These are phyloP conservation scores for Thera obeliscata DNA, from an alignment of 2,888 invertebrate species.

Conservation along the genomic window DNA sequence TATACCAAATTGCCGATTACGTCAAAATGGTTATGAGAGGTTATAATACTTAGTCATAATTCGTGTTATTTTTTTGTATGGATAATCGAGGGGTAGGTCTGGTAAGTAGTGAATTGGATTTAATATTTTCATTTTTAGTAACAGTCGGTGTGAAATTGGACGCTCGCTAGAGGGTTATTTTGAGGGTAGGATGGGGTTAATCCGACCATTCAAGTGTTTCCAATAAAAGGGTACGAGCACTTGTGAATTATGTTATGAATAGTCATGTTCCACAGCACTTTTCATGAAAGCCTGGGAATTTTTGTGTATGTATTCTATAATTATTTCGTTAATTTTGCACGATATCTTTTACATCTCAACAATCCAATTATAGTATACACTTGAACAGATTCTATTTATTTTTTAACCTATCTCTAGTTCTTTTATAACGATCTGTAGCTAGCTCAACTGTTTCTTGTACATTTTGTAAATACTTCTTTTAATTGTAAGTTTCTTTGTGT, in stretches of 20 bases:
- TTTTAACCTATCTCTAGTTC: too few relatives aligned
- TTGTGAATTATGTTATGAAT: slow-evolving; percentile 41
- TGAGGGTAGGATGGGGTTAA: slow-evolving; percentile 68
- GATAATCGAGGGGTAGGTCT: slow-evolving; percentile 74
- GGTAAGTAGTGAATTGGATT: slow-evolving; percentile 80
- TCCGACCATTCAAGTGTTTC: slow-evolving; percentile 62
- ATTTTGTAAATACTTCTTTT: too few relatives aligned
- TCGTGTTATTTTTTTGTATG: slow-evolving; percentile 71
- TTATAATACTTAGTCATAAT: slow-evolving; percentile 78
- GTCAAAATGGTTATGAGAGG: slow-evolving; percentile 73
- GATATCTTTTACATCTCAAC: too few relatives aligned
- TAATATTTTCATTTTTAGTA: slow-evolving; percentile 81
- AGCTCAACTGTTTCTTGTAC: too few relatives aligned
- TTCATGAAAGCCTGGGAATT: slow-evolving; percentile 6
- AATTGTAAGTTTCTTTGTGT: too few relatives aligned
- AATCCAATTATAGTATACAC: too few relatives aligned
- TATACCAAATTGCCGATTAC: slow-evolving; percentile 74
- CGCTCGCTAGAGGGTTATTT: slow-evolving; percentile 73
- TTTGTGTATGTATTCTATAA: neutral
- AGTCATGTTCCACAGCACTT: slow-evolving; percentile 7
- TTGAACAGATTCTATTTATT: too few relatives aligned
- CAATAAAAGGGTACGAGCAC: slow-evolving; percentile 52
- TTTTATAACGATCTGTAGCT: too few relatives aligned
- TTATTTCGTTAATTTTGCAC: too few relatives aligned
- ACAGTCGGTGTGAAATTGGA: slow-evolving; percentile 83